Conservation (phyloP, 2,888 invertebrate species). For the Pollenia angustigena region DNA sequence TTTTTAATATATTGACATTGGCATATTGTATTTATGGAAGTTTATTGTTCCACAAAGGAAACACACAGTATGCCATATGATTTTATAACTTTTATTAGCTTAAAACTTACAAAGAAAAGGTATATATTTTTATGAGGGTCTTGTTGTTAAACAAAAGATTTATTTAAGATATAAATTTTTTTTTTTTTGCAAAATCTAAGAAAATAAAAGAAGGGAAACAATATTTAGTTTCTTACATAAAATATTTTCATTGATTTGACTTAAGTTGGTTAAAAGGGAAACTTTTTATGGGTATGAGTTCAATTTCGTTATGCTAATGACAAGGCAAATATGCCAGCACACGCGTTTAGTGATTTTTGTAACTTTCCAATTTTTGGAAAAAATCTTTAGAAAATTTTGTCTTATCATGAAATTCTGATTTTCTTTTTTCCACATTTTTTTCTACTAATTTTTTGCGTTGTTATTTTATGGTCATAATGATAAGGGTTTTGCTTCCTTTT, state of each 20-base stretch:
- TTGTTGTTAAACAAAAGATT: constrained; percentile 47
- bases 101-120: constrained; percentile 22
- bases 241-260: constrained; percentile 22
- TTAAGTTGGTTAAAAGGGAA: constrained; percentile 38
- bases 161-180: not conserved
- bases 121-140: constrained; percentile 36
- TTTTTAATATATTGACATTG: constrained; percentile 29
- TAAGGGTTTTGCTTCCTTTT: constrained; percentile 58
- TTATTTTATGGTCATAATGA: constrained; percentile 43
- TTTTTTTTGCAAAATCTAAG: not conserved
- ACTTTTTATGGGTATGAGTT: not conserved
- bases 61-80: constrained; percentile 24
- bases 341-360: constrained; percentile 51
- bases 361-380: constrained; percentile 1
- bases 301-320: constrained; percentile 62
- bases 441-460: constrained; percentile 1
- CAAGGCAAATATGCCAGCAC: constrained; percentile 61
- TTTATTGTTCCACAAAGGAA: constrained; percentile 11
- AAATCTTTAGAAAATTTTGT: constrained; percentile 25
- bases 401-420: constrained; percentile 48
- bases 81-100: constrained; percentile 49
- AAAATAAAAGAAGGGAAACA: not conserved
- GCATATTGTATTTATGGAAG: constrained; percentile 51
- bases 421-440: not conserved
- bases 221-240: not conserved